Percentiles rank a stretch among this genome's conserved stretches.
Conservation (phyloP, 2,797 vertebrate genomes). For the Eulemur coronatus region DNA sequence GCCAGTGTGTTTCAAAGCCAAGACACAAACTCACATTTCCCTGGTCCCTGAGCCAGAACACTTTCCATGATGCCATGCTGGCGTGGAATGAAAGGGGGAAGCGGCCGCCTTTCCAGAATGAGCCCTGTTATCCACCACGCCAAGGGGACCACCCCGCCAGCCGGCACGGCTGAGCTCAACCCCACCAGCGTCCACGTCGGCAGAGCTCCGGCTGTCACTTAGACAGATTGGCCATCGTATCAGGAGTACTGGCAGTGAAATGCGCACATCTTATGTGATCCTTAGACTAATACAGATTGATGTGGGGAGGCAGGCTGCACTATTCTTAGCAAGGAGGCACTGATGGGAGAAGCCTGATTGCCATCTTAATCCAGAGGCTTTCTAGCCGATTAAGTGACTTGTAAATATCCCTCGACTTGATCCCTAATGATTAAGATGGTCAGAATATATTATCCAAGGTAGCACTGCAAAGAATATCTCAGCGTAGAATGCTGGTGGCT, state of each 20-base stretch:
- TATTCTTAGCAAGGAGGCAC: neutral
- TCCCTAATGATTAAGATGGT: neutral
- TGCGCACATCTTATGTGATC: neutral
- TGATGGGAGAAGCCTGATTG: neutral
- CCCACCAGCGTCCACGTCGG: neutral
- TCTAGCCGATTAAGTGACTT: slow-evolving; percentile 28
- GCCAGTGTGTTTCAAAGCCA: neutral
- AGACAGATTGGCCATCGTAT: neutral
- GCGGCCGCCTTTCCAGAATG: neutral
- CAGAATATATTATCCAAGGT: neutral
- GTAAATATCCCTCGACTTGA: neutral
- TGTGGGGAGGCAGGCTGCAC: neutral
- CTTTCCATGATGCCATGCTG: neutral
- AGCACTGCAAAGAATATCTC: neutral
- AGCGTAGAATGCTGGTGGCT: neutral
- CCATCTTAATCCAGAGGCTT: slow-evolving; percentile 46
- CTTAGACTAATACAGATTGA: slow-evolving; percentile 7
- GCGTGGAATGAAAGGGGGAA: neutral
- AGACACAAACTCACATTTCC: neutral
- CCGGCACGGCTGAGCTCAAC: neutral
- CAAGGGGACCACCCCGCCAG: neutral
- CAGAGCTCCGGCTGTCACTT: neutral
- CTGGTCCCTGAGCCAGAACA: neutral
- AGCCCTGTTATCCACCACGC: neutral
- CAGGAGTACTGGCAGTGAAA: neutral